Evolutionary conservation across 2,113 vertebrate species (phyloP), one percentile per base, ranked within the genome.

Genomic region (Gasterosteus aculeatus): DNA sequence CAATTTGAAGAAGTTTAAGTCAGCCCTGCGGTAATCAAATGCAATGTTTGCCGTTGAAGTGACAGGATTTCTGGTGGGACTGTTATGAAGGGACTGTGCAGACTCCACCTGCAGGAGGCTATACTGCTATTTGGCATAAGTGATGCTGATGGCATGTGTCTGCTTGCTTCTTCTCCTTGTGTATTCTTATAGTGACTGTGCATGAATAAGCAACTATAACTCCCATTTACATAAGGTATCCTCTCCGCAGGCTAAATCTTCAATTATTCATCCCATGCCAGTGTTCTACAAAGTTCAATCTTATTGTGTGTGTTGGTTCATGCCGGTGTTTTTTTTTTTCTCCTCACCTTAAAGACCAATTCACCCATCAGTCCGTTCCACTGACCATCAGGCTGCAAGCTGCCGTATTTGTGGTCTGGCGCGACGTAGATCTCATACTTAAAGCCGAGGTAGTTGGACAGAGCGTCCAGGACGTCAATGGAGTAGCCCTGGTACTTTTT

Each of bases 401-500:
- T 97, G 70, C 98, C 98, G 1, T 99, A 99, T 62, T 99, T 99
- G 89, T 99, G 97, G 89, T 99, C 98, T 0, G 98, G 96, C 3
- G 98, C 96, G 49, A 99, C 92, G 56, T 99, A 99, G 88, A 99
- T 98, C 90, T 99, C 98, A 0, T 99, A 99, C 75, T 97, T 99
- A 81, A 99, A 99, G 72, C 98, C 98, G 4, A 99, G 94, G 88
- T 99, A 99, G 88, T 95, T 98, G 66, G 98, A 95, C 78, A 99
- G 94, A 62, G 98, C 96, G 87, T 99, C 98, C 83, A 99, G 90
- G 51, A 99, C 97, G 0, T 99, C 98, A 16, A 99, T 98, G 68
- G 98, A 99, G 87, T 95, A 99, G 42, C 98, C 98, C 69, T 98
- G 97, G 86, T 99, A 99, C 88, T 98, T 98, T 93, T 99, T 99